Conservation (phyloP, 2,888 invertebrate species). For the Sericinus montela region DNA sequence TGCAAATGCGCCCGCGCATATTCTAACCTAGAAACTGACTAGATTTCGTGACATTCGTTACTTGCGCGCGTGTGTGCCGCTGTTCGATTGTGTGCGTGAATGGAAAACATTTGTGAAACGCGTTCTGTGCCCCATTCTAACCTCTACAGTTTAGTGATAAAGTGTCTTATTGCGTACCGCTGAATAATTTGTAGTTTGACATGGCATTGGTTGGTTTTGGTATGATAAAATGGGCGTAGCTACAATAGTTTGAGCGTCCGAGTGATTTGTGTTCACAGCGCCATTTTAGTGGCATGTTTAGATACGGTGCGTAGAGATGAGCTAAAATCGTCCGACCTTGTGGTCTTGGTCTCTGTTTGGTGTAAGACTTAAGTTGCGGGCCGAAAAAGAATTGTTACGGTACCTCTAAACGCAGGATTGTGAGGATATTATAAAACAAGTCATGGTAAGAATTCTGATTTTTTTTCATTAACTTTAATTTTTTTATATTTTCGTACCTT, state of each 20-base stretch:
- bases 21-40: conserved; percentile 74
- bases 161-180: conserved; percentile 18
- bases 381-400: neutral
- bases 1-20: conserved; percentile 57
- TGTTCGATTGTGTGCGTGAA: conserved; percentile 41
- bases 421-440: neutral
- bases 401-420: neutral
- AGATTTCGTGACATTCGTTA: conserved; percentile 72
- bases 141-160: conserved; percentile 24
- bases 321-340: conserved; percentile 1
- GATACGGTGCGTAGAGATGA: conserved; percentile 21
- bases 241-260: conserved; percentile 50
- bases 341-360: neutral
- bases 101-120: conserved; percentile 38
- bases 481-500: no score
- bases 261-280: conserved; percentile 39
- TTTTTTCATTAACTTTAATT: no score
- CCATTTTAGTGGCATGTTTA: conserved; percentile 27
- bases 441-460: conserved; percentile 8
- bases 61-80: conserved; percentile 35
- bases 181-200: conserved; percentile 44
- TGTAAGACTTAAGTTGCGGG: neutral
- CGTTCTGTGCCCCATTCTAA: conserved; percentile 18
- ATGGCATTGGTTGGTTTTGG: conserved; percentile 73
- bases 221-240: conserved; percentile 70